Conservation (phyloP, 2,888 invertebrate species). For the Epiblema foenella region DNA sequence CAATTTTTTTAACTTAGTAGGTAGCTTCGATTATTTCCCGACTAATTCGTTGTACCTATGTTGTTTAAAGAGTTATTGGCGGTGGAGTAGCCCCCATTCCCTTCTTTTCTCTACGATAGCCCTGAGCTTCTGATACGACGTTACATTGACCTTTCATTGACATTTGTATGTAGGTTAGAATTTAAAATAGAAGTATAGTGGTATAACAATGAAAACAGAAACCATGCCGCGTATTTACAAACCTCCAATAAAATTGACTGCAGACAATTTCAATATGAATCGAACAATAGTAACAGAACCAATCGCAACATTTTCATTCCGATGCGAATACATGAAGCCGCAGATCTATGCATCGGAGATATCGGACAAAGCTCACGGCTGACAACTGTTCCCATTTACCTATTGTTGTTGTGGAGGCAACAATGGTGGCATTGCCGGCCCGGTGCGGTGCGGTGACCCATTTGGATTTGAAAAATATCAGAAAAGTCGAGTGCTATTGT, state of each 20-base stretch:
- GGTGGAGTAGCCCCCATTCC: too few relatives aligned
- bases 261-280: conserved; percentile 44
- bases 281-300: conserved; percentile 45
- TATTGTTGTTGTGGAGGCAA: conserved; percentile 64
- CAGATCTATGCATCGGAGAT: conserved; percentile 71
- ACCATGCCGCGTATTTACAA: not conserved
- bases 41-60: too few relatives aligned
- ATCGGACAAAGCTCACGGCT: conserved; percentile 69
- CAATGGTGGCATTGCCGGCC: conserved; percentile 53
- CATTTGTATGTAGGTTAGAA: not conserved
- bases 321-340: conserved; percentile 65
- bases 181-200: not conserved
- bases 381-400: conserved; percentile 71
- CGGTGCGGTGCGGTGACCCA: conserved; percentile 55
- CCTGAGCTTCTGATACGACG: too few relatives aligned
- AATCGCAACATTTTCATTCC: conserved; percentile 63
- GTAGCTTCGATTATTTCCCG: too few relatives aligned
- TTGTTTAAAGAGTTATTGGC: too few relatives aligned
- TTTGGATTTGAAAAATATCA: conserved; percentile 61
- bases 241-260: conserved; percentile 24
- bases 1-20: too few relatives aligned
- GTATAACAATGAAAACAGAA: not conserved
- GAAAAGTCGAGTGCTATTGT: conserved; percentile 49
- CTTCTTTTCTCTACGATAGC: too few relatives aligned
- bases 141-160: too few relatives aligned